Conservation (phyloP, 1,140 invertebrate genomes). For the Neelides sp. region DNA sequence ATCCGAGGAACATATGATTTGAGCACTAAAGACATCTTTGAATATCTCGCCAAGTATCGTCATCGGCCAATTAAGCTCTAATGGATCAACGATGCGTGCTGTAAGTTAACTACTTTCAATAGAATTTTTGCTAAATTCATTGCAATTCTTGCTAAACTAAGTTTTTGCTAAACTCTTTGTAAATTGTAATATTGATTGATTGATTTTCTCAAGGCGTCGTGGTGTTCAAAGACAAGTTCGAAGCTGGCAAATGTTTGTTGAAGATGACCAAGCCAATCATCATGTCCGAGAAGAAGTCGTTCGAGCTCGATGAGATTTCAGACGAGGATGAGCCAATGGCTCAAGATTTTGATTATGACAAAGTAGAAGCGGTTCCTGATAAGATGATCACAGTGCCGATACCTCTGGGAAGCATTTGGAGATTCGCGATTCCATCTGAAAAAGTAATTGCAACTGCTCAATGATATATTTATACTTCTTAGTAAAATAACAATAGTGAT, state of each 20-base stretch:
- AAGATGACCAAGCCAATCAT: conserved; percentile 19
- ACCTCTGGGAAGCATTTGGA: conserved; percentile 56
- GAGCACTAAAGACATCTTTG: conserved; percentile 61
- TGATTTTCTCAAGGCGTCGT: conserved; percentile 22
- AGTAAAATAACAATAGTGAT: too few species aligned
- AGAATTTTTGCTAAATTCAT: not conserved
- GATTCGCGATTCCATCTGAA: conserved; percentile 44
- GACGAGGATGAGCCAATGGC: conserved; percentile 11
- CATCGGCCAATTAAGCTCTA: conserved; percentile 51
- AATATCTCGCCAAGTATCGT: conserved; percentile 59
- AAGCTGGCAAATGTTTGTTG: conserved; percentile 16
- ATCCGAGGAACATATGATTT: conserved; percentile 59
- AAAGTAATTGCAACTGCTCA: too few species aligned
- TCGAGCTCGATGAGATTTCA: not conserved
- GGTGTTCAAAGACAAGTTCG: conserved; percentile 16
- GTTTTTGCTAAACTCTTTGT: too few species aligned
- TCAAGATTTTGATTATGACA: conserved; percentile 15
- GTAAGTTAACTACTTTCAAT: conserved; percentile 39
- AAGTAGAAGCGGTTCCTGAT: conserved; percentile 9
- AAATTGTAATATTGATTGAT: conserved; percentile 17
- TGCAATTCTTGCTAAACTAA: conserved; percentile 3
- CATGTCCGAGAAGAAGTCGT: conserved; percentile 4
- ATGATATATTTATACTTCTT: too few species aligned
- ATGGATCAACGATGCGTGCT: conserved; percentile 66
- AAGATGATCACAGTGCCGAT: conserved; percentile 36